These are phyloP conservation scores for Ptychoptera albimana DNA, from an alignment of 2,888 invertebrate species.

Conservation along the genomic window DNA sequence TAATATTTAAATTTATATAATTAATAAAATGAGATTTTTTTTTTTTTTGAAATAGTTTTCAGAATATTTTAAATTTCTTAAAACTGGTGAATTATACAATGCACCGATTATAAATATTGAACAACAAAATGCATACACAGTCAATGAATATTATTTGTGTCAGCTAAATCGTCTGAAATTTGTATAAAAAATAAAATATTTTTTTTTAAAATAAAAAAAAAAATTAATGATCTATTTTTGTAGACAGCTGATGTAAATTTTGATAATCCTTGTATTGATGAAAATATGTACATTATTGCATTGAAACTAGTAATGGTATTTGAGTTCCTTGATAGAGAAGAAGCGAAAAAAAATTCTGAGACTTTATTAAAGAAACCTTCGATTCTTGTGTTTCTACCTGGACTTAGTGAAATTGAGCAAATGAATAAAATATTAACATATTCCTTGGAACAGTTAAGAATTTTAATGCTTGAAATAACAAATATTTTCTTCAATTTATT, in stretches of 20 bases:
- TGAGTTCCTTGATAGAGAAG: slow-evolving; percentile 29
- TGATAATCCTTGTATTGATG: slow-evolving; percentile 38
- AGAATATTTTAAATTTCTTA: slow-evolving; percentile 20
- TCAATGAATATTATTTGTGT: slow-evolving; percentile 47
- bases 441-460: slow-evolving; percentile 7
- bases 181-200: slow-evolving; percentile 23
- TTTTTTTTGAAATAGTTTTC: slow-evolving; percentile 16
- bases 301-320: slow-evolving; percentile 41
- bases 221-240: slow-evolving; percentile 11
- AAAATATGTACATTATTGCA: slow-evolving; percentile 43
- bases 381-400: slow-evolving; percentile 80
- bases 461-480: background rate
- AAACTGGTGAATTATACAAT: slow-evolving; percentile 16
- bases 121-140: slow-evolving; percentile 35
- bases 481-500: background rate
- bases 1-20: background rate
- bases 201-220: background rate
- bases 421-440: slow-evolving; percentile 33
- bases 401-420: slow-evolving; percentile 68
- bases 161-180: slow-evolving; percentile 30
- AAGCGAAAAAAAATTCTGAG: slow-evolving; percentile 19
- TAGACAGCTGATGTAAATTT: slow-evolving; percentile 34
- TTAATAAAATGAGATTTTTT: too few relatives aligned
- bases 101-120: slow-evolving; percentile 42
- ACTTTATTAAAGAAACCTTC: slow-evolving; percentile 34